Conservation (phyloP, 2,888 invertebrate genomes). For the Drosophila prolongata region DNA sequence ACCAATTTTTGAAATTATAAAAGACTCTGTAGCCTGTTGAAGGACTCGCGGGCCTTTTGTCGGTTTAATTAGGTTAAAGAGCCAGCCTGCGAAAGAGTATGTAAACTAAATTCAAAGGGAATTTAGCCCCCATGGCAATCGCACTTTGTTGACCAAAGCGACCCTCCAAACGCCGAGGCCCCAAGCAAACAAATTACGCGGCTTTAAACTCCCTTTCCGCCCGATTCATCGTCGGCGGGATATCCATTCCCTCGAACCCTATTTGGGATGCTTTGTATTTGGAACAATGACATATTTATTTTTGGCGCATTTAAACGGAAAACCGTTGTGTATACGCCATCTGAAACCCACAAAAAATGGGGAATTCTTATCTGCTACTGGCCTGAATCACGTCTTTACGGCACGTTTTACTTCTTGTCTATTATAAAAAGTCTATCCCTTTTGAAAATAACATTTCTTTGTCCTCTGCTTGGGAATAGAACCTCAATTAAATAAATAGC, state of each 20-base stretch:
- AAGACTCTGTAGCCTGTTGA: constrained; percentile 37
- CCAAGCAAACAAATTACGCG: constrained; percentile 71
- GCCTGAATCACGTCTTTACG: constrained; percentile 41
- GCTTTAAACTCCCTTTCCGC: constrained; percentile 55
- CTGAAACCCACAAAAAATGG: constrained; percentile 29
- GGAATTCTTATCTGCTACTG: constrained; percentile 15
- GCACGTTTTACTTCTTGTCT: constrained; percentile 56
- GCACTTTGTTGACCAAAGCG: constrained; percentile 45
- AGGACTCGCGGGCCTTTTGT: constrained; percentile 45
- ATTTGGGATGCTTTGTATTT: constrained; percentile 42
- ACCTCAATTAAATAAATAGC: constrained; percentile 1
- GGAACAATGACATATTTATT: constrained; percentile 68
- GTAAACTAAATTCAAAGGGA: constrained; percentile 56
- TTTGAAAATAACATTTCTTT: not conserved
- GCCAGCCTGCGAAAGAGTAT: constrained; percentile 15
- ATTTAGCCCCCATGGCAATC: constrained; percentile 58
- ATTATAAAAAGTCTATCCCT: constrained; percentile 6
- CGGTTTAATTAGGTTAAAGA: constrained; percentile 78
- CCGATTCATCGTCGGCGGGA: not conserved
- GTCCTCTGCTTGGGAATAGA: not conserved
- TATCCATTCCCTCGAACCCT: constrained; percentile 10
- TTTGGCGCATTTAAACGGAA: constrained; percentile 51
- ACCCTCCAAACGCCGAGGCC: constrained; percentile 19
- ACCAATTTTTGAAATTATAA: constrained; percentile 66
- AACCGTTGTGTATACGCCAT: constrained; percentile 53